These are phyloP conservation scores for Pelusios castaneus DNA, from an alignment of 2,113 vertebrate species.

Conservation along the genomic window DNA sequence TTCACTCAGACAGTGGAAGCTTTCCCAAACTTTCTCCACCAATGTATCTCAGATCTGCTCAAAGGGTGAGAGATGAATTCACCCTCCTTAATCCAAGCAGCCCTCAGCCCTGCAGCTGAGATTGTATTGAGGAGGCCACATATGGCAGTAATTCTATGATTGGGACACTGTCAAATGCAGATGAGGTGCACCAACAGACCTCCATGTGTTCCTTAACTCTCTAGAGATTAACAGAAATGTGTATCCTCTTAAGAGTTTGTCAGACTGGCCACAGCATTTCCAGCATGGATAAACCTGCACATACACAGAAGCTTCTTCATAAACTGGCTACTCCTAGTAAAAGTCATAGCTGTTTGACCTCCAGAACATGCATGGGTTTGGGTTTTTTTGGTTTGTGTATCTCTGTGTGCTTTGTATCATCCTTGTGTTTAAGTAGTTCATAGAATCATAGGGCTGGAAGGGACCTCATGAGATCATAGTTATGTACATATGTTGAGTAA, in stretches of 20 bases:
- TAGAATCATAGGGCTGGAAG: no score
- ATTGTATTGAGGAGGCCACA: not conserved
- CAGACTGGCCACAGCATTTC: not conserved
- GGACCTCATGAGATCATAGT: no score
- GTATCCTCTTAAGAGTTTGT: not conserved
- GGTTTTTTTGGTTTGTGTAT: not conserved
- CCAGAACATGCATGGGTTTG: not conserved
- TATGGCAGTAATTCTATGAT: not conserved
- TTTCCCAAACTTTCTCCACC: not conserved
- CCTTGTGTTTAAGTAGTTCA: not conserved
- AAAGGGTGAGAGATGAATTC: not conserved
- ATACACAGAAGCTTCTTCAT: not conserved
- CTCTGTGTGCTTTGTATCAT: not conserved
- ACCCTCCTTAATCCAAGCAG: accelerated
- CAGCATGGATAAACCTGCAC: not conserved
- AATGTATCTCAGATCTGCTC: accelerated
- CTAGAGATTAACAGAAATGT: not conserved
- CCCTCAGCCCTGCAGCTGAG: not conserved
- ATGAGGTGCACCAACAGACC: not conserved
- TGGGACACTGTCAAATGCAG: not conserved
- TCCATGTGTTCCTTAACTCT: not conserved
- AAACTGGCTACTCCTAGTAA: not conserved
- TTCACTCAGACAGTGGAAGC: not conserved
- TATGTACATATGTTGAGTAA: not conserved
- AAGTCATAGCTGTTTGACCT: not conserved